phyloP scores from a whole-genome alignment of 2,113 vertebrate species.

The Mormyrus iriodes region DNA sequence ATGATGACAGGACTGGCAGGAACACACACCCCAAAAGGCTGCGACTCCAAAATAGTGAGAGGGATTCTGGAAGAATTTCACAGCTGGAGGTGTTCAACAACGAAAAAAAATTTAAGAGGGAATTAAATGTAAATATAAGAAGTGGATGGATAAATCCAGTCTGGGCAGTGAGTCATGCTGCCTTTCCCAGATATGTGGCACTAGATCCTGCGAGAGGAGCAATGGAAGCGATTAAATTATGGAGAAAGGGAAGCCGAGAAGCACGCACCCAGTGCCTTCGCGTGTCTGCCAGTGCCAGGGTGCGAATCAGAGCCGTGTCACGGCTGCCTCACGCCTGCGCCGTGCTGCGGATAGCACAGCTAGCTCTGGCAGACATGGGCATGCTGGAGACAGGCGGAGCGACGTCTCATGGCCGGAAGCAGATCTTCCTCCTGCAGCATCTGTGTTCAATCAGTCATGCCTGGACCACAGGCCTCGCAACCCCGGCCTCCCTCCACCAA shows the following conservation, averaged over 20 bases:
- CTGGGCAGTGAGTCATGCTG: conserved; percentile 60
- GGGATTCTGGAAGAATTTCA: not conserved
- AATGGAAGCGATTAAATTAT: conserved; percentile 52
- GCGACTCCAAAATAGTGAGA: not conserved
- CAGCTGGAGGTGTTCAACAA: not conserved
- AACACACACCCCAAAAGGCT: not conserved
- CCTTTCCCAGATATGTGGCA: conserved; percentile 69
- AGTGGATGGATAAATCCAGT: conserved; percentile 49
- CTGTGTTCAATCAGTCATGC: not conserved
- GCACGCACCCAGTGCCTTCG: conserved; percentile 47
- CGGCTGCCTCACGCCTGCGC: not conserved
- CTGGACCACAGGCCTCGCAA: not conserved
- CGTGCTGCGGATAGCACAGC: not conserved
- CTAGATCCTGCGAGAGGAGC: conserved; percentile 42
- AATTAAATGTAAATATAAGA: conserved; percentile 41
- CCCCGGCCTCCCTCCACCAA: not conserved
- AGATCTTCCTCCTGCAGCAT: conserved; percentile 24
- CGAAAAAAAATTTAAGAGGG: conserved; percentile 41
- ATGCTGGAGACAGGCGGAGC: conserved; percentile 5
- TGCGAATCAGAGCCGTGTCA: not conserved
- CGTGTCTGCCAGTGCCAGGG: conserved; percentile 11
- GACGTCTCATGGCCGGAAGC: conserved; percentile 26
- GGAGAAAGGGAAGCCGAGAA: conserved; percentile 66
- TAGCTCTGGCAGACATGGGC: not conserved
- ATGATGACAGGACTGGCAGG: not conserved